A percentile compares a stretch with the other conserved stretches of the same genome.
phyloP scores from a whole-genome alignment of 2,113 vertebrate genomes.

The Redunca redunca region DNA sequence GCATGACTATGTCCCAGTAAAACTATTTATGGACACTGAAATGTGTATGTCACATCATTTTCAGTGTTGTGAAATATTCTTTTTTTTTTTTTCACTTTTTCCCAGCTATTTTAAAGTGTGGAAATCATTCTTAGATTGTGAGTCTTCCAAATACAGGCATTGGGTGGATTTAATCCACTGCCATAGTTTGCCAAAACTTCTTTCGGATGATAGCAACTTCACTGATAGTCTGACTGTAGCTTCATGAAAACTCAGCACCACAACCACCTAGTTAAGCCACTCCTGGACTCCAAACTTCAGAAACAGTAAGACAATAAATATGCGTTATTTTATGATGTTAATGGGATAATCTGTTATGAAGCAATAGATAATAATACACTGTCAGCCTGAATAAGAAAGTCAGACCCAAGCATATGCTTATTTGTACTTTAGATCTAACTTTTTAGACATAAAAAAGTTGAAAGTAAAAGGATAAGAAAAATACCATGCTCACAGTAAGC shows the following conservation, averaged over 20 bases:
- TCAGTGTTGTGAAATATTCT: not conserved
- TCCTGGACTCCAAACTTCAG: not conserved
- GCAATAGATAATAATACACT: not conserved
- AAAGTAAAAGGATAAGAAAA: not conserved
- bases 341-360: not conserved
- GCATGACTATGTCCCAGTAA: not conserved
- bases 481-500: not conserved
- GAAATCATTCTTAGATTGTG: not conserved
- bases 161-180: not conserved
- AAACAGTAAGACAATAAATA: not conserved
- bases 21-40: not conserved
- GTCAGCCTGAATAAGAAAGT: not conserved
- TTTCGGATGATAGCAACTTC: not conserved
- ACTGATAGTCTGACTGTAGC: not conserved
- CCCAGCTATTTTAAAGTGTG: not conserved
- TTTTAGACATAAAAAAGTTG: not conserved
- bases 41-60: not conserved
- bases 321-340: not conserved
- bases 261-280: not conserved
- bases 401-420: not conserved
- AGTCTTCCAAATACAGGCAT: not conserved
- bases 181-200: not conserved
- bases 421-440: not conserved
- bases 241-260: not conserved
- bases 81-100: not conserved